phyloP scores from a whole-genome alignment of 2,888 invertebrate genomes.

The Rutpela maculata region DNA sequence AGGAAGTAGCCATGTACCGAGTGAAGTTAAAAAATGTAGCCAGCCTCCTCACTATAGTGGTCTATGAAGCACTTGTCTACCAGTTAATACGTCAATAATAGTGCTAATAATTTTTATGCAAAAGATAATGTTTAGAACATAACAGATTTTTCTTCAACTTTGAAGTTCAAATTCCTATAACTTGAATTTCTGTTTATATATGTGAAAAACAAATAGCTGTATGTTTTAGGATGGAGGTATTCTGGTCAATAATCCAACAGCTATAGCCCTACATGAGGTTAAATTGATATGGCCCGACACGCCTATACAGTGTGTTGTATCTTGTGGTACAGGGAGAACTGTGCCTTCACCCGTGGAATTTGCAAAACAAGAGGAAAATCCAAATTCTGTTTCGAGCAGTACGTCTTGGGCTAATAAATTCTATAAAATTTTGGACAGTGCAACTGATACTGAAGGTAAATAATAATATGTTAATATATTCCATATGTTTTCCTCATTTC shows the following conservation, averaged over 20 bases:
- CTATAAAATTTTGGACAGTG: slow-evolving; percentile 86
- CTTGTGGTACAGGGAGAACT: slow-evolving; percentile 86
- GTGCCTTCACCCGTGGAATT: slow-evolving; percentile 69
- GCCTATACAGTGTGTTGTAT: slow-evolving; percentile 85
- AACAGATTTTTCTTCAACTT: background rate
- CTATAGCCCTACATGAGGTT: slow-evolving; percentile 90
- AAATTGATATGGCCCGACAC: slow-evolving; percentile 86
- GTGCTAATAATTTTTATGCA: no score
- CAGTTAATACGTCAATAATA: no score
- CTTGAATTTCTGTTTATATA: background rate
- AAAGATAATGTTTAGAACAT: background rate
- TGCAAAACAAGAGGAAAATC: slow-evolving; percentile 51
- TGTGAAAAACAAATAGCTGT: background rate
- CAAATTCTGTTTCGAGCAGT: slow-evolving; percentile 62
- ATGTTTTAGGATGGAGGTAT: slow-evolving; percentile 84
- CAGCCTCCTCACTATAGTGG: no score
- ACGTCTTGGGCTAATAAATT: slow-evolving; percentile 86
- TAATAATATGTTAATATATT: background rate
- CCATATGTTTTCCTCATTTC: no score
- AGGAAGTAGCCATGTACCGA: no score
- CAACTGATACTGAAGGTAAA: slow-evolving; percentile 89
- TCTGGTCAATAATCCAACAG: slow-evolving; percentile 90
- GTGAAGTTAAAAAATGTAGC: no score
- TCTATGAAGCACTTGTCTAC: no score
- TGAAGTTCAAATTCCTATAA: no score